Evolutionary conservation across 2,888 invertebrate species (phyloP), one percentile per base, ranked within the genome.

Genomic region (Carabus problematicus): DNA sequence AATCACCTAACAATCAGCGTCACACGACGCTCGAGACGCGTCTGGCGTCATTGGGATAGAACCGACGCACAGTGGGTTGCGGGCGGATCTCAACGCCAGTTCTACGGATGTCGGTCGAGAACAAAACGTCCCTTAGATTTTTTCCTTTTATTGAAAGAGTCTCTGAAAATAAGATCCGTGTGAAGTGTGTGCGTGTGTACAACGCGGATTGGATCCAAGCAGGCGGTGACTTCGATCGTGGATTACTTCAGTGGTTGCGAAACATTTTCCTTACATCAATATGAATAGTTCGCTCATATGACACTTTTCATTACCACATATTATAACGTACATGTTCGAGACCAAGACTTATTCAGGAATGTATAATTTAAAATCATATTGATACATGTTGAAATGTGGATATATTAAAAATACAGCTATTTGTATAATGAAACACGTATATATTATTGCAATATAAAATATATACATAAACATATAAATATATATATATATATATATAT

Each of bases 121-220:
- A 56, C 40, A 56, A 56, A 39, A 56, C 56, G 39, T 8, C 12
- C 19, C 29, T 19, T 56, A 19, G 12, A 18, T 54, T 40, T 40
- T 41, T 60, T 67, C 60, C 60, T 40, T 60, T 67, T 60, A 52
- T 67, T 67, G 66, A 67, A 60, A 29, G 64, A 66, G 19, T 54
- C 66, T 52, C 59, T 66, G 67, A 54, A 67, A 67, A 67, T 67
- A 67, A 67, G 66, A 60, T 49, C 52, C 60, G 64, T 69, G 69
- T 45, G 62, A 55, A 56, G 61, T 58, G 58, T 61, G 47, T 61
- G 62, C 42, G 58, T 40, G 47, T 63, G 49, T 70, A 45, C 39
- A 63, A 56, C 45, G 54, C 43, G 61, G 47, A 58, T 63, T 63
- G 58, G 49, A 63, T 55, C 45, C 45, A 19, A 63, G 56, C 40